Conservation (phyloP, 2,888 invertebrate species). For the Diplolepis rosae region DNA sequence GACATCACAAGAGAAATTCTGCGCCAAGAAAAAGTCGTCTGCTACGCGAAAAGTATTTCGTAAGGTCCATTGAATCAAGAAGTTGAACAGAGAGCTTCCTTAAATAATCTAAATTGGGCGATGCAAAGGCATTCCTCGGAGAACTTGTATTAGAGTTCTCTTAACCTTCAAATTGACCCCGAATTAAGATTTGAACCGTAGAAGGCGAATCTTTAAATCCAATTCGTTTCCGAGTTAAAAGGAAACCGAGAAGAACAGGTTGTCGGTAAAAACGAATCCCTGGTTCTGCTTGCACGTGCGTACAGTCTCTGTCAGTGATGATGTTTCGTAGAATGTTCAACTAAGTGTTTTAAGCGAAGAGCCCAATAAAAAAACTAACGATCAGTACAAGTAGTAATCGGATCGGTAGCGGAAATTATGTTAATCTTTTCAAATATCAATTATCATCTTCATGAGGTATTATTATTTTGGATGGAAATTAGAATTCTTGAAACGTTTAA, state of each 20-base stretch:
- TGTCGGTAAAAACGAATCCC: conserved; percentile 34
- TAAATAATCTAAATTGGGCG: conserved; percentile 47
- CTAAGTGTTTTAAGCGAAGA: conserved; percentile 25
- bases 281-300: conserved; percentile 31
- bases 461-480: background rate
- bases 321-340: conserved; percentile 27
- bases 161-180: conserved; percentile 57
- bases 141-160: conserved; percentile 46
- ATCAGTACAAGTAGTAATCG: conserved; percentile 13
- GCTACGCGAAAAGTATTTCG: background rate
- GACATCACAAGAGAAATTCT: background rate
- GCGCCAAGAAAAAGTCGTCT: conserved; percentile 8
- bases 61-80: conserved; percentile 2
- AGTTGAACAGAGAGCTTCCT: conserved; percentile 19
- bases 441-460: background rate
- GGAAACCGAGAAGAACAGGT: conserved; percentile 37
- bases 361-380: conserved; percentile 5
- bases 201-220: conserved; percentile 52
- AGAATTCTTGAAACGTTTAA: too few species aligned
- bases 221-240: conserved; percentile 41
- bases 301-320: conserved; percentile 28
- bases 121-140: background rate
- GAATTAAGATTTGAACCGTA: conserved; percentile 56
- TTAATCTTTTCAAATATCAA: background rate
- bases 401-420: background rate